Evolutionary conservation across 1,140 invertebrate genomes (phyloP).

Genomic region (Zaprionus gabonicus): DNA sequence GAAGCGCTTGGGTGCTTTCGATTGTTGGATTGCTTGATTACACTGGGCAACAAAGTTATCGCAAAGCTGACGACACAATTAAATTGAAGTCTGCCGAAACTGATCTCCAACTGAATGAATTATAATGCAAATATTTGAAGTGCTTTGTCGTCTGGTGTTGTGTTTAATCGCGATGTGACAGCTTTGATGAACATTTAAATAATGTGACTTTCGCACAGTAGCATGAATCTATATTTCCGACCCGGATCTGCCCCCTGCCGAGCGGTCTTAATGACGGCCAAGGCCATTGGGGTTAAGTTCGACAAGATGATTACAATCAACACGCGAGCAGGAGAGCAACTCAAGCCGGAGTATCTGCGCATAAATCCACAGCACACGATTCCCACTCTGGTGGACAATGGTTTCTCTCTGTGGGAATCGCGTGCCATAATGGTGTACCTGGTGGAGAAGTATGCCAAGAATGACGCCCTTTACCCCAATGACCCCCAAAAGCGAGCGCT

Average conservation of each 20-base stretch:
- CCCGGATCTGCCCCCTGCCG: slow-evolving; percentile 89
- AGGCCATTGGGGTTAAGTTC: slow-evolving; percentile 85
- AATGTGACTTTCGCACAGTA: slow-evolving; percentile 8
- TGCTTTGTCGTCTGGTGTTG: background rate
- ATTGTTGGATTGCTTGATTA: slow-evolving; percentile 8
- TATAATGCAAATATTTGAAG: slow-evolving; percentile 4
- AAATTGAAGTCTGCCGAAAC: background rate
- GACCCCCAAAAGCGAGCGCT: slow-evolving; percentile 88
- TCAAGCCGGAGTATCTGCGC: slow-evolving; percentile 89
- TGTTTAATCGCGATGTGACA: slow-evolving; percentile 25
- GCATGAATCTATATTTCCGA: slow-evolving; percentile 87
- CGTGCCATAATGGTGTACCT: slow-evolving; percentile 90
- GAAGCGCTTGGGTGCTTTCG: slow-evolving; percentile 12
- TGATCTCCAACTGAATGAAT: background rate
- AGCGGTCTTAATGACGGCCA: slow-evolving; percentile 84
- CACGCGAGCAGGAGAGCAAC: slow-evolving; percentile 87
- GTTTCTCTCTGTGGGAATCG: slow-evolving; percentile 88
- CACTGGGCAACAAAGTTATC: background rate
- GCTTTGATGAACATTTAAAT: slow-evolving; percentile 28
- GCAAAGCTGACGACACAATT: background rate
- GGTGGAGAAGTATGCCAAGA: slow-evolving; percentile 88
- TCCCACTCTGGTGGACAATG: slow-evolving; percentile 88
- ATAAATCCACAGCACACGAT: slow-evolving; percentile 86
- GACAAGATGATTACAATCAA: slow-evolving; percentile 85
- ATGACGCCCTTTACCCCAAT: slow-evolving; percentile 88